These are phyloP conservation scores for Enteromius mattozi DNA, from an alignment of 2,797 vertebrate species.

Conservation along the genomic window DNA sequence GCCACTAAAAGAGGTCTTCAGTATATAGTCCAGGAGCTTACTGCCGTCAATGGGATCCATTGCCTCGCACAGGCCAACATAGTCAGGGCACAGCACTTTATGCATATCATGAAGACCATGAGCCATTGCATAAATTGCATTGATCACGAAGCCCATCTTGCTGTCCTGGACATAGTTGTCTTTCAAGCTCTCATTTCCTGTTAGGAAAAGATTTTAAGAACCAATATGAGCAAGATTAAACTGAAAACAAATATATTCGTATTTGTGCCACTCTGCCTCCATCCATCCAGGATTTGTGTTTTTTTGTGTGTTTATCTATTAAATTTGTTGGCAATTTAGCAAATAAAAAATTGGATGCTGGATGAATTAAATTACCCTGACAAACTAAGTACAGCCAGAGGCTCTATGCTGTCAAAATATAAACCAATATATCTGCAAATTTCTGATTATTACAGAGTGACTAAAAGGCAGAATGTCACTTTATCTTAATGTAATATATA, in stretches of 20 bases:
- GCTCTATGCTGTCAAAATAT: conserved; percentile 15
- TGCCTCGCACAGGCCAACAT: conserved; percentile 91
- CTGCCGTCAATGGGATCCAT: conserved; percentile 98
- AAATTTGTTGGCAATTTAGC: not conserved
- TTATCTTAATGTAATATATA: not conserved
- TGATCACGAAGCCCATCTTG: conserved; percentile 99
- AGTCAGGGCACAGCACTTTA: conserved; percentile 84
- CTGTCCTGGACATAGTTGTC: conserved; percentile 98
- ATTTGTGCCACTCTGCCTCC: conserved; percentile 37
- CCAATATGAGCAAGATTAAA: not conserved
- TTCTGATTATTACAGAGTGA: conserved; percentile 17
- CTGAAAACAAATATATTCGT: not conserved
- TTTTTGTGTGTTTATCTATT: not conserved
- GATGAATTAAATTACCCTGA: conserved; percentile 5
- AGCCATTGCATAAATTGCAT: conserved; percentile 98
- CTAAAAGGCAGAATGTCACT: conserved; percentile 40
- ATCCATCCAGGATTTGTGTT: conserved; percentile 8
- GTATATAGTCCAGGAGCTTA: conserved; percentile 92
- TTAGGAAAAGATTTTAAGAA: conserved; percentile 42
- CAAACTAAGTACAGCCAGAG: conserved; percentile 21
- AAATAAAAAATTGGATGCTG: not conserved
- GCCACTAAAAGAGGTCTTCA: conserved; percentile 92
- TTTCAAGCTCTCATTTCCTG: conserved; percentile 94
- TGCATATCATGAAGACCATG: conserved; percentile 97
- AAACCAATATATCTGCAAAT: not conserved